Conservation (phyloP, 35 echinoderm and acorn worm species). For the Holothuria glaberrima region DNA sequence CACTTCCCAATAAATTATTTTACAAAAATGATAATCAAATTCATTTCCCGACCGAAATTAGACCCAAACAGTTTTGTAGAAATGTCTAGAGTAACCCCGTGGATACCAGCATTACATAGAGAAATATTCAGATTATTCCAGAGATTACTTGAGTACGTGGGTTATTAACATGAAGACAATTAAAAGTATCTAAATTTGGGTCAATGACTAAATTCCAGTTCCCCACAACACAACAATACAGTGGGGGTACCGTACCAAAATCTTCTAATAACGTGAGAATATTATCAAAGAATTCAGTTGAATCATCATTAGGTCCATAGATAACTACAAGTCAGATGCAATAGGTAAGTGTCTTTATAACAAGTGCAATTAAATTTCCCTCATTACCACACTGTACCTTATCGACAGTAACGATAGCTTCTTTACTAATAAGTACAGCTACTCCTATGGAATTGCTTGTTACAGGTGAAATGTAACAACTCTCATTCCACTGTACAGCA, state of each 20-base stretch:
- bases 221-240: not conserved
- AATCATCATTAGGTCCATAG: too few species aligned
- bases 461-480: not conserved
- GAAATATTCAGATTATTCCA: too few species aligned
- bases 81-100: too few species aligned
- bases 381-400: not conserved
- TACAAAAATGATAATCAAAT: too few species aligned
- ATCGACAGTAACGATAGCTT: not conserved
- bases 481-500: not conserved
- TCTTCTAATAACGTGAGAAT: not conserved
- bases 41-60: too few species aligned
- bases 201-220: slow-evolving; percentile 5
- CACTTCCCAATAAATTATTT: too few species aligned
- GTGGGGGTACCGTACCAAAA: not conserved
- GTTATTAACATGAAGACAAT: too few species aligned
- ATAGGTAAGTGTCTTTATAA: slow-evolving; percentile 9
- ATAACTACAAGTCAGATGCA: not conserved
- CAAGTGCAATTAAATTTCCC: not conserved
- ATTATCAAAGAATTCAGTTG: too few species aligned
- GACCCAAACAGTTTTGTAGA: too few species aligned
- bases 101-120: too few species aligned
- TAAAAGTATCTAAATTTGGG: not conserved
- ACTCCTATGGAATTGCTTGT: not conserved
- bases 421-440: not conserved
- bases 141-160: too few species aligned